These are phyloP conservation scores for Chlorodrepanis virens DNA, from an alignment of 2,113 vertebrate species.

Conservation along the genomic window DNA sequence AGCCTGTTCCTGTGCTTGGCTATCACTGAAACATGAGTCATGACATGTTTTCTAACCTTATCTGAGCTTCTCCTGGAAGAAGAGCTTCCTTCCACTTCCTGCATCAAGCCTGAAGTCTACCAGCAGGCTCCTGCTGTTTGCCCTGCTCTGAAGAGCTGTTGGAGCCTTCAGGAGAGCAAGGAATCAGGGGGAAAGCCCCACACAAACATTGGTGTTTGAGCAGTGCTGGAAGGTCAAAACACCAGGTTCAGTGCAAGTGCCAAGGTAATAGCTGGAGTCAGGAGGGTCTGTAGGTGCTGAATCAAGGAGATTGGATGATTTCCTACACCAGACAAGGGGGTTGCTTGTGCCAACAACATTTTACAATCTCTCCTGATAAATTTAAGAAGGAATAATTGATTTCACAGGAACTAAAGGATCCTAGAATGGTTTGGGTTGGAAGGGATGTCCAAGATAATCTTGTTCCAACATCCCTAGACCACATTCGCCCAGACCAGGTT, in stretches of 20 bases:
- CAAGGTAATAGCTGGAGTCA: background rate
- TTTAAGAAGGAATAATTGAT: background rate
- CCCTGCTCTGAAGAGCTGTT: background rate
- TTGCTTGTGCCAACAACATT: background rate
- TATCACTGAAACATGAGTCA: background rate
- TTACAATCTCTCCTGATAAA: background rate
- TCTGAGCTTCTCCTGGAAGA: background rate
- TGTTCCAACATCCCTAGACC: rapidly evolving
- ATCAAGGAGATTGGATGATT: background rate
- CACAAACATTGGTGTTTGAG: background rate
- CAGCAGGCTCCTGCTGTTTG: background rate
- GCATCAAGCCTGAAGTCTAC: background rate
- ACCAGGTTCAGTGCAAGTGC: background rate
- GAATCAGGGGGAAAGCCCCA: too few relatives aligned
- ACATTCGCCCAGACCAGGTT: background rate
- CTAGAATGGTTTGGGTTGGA: background rate
- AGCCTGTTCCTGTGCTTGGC: background rate
- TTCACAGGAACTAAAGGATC: background rate
- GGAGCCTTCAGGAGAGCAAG: background rate
- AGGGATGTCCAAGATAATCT: background rate
- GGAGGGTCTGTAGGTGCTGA: background rate
- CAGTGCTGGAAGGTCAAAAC: background rate
- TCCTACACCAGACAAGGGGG: background rate
- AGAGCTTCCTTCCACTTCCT: background rate
- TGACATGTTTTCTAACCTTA: background rate